Evolutionary conservation across 37 sponge, comb jelly and placozoan species (phyloP).

Genomic region (Ephydatia muelleri): DNA sequence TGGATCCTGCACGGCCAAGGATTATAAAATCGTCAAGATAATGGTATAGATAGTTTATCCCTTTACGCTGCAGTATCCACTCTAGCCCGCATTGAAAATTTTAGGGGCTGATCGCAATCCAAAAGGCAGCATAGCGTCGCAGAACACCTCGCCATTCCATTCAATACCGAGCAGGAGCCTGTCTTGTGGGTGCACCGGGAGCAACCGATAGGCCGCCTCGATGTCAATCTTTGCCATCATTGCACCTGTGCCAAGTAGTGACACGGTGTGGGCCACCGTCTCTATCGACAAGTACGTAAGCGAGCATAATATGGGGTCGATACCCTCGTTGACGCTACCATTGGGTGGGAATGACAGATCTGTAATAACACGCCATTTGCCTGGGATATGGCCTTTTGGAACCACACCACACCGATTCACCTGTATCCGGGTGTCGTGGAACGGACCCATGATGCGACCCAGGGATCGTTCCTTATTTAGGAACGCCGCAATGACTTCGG

Average conservation of each 20-base stretch:
- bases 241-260: not conserved
- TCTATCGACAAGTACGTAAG: conserved; percentile 6
- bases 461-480: no score
- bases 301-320: conserved; percentile 6
- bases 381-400: conserved; percentile 16
- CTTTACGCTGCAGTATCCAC: conserved; percentile 4
- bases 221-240: conserved; percentile 14
- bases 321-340: conserved; percentile 30
- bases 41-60: not conserved
- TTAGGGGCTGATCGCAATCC: conserved; percentile 9
- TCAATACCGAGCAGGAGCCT: not conserved
- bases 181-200: conserved; percentile 15
- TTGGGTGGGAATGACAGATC: not conserved
- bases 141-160: conserved; percentile 1
- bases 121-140: conserved; percentile 5
- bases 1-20: conserved; percentile 3
- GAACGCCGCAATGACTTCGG: no score
- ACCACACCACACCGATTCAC: conserved; percentile 41
- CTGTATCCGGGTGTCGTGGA: not conserved
- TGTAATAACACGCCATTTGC: conserved; percentile 12
- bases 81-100: not conserved
- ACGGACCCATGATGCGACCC: no score
- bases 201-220: conserved; percentile 5
- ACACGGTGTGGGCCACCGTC: not conserved
- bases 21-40: conserved; percentile 22